Evolutionary conservation across 2,113 vertebrate species (phyloP), one percentile per base, ranked within the genome.

Genomic region (Syngnathus scovelli): DNA sequence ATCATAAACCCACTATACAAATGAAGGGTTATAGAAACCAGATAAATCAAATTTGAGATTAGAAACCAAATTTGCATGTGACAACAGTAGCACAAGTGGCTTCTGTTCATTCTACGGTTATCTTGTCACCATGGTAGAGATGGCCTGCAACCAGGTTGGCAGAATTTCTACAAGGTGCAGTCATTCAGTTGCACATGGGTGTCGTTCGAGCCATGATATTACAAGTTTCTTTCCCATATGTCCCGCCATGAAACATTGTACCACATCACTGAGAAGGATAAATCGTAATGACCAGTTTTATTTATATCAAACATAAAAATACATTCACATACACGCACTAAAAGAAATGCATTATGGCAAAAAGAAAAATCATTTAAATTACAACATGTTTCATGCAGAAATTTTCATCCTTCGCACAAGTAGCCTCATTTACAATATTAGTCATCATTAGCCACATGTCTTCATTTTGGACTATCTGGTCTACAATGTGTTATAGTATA

Each of bases 61-160:
- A 69, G 70, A 51, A 18, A 46, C 33, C 0, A n/a, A 44, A 89
- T 89, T 87, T 88, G 83, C 71, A 75, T 89, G 72, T 67, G 60
- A 80, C 61, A 66, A 69, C 65, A 67, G 58, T 39, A 23, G 51
- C 76, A 66, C 69, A 63, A 77, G 67, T 48, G 39, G 51, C 66
- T 67, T 52, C 46, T 63, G 67, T 62, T 73, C 56, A 70, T 54
- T 49, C 38, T 23, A 49, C 62, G 75, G 64, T 87, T 86, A 89
- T 90, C 88, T 78, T 4, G 12, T 10, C 73, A 51, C 60, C 37
- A 4, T 37, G 62, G 23, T 67, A 68, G 56, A 62, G 58, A 7
- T 52, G 64, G 56, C 81, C 86, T 41, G 39, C 65, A 70, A 39
- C 6, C 38, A 68, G 58, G 37, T 60, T 62, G 16, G 72, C 63